These are phyloP conservation scores for Allobates femoralis DNA, from an alignment of 2,797 vertebrate genomes.

Conservation along the genomic window DNA sequence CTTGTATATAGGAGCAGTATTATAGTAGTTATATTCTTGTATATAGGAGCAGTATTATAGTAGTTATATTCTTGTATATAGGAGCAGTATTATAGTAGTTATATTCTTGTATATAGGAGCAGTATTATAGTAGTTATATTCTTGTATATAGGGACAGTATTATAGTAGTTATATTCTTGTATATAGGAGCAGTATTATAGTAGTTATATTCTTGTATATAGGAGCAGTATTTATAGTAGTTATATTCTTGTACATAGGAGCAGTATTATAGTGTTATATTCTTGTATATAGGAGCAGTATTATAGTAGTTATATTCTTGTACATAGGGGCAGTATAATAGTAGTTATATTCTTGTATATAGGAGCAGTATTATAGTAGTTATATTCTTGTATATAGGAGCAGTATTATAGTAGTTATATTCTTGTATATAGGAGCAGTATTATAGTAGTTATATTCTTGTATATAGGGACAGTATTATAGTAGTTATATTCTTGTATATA, in stretches of 20 bases:
- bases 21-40: no score
- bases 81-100: background rate
- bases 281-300: constrained; percentile 2
- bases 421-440: constrained; percentile 5
- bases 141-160: background rate
- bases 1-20: no score
- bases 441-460: constrained; percentile 12
- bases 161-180: constrained; percentile 3
- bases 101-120: background rate
- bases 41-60: background rate
- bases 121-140: constrained; percentile 5
- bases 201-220: constrained; percentile 2
- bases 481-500: constrained; percentile 10
- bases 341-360: constrained; percentile 6
- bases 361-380: constrained; percentile 5
- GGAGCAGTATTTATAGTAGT: no score
- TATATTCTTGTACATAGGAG: background rate
- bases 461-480: constrained; percentile 5
- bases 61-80: background rate
- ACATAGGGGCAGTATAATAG: background rate
- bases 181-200: background rate
- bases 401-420: constrained; percentile 16
- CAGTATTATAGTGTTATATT: constrained; percentile 10
- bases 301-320: constrained; percentile 13
- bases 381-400: constrained; percentile 7